phyloP scores from a whole-genome alignment of 1,140 invertebrate species.

The Drosophila chauvacae region DNA sequence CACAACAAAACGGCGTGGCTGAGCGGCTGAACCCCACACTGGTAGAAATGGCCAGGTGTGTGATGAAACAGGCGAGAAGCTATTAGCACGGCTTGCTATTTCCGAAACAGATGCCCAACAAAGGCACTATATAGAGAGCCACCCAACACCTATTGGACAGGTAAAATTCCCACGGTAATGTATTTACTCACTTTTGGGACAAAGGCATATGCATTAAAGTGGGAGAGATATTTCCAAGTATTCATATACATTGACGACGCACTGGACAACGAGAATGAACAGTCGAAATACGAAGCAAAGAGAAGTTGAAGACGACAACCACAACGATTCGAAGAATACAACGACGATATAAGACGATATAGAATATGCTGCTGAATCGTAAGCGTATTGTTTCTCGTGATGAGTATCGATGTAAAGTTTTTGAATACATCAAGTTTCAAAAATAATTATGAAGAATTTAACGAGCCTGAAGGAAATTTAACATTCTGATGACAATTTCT shows the following conservation, averaged over 20 bases:
- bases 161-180: conserved; percentile 2
- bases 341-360: background rate
- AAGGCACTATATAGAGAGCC: background rate
- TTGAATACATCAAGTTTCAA: background rate
- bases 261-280: background rate
- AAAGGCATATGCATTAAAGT: background rate
- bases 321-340: no score
- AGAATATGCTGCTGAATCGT: background rate
- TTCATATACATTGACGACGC: no score
- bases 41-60: conserved; percentile 1
- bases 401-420: background rate
- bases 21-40: background rate
- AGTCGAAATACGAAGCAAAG: background rate
- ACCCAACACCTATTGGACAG: background rate
- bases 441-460: background rate
- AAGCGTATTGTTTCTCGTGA: background rate
- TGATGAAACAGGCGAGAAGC: conserved; percentile 6
- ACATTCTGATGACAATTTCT: background rate
- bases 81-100: background rate
- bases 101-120: background rate
- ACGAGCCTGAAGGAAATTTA: background rate
- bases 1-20: conserved; percentile 6
- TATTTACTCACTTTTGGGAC: background rate
- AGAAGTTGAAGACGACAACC: no score
- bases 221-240: no score